Evolutionary conservation across 1,140 invertebrate species (phyloP).

Genomic region (Hycleus phaleratus): DNA sequence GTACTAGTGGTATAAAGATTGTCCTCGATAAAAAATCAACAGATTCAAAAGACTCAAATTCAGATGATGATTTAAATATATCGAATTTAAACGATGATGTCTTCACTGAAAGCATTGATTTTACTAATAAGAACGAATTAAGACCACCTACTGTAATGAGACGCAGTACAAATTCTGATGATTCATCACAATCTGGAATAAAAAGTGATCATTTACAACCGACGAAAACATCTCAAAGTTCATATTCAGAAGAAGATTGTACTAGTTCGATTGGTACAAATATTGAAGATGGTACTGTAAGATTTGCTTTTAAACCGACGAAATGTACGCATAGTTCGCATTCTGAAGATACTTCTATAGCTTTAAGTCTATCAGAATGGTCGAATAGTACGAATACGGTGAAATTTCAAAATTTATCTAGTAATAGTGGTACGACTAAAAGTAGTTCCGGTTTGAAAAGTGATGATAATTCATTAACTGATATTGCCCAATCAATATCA

Average conservation of each 20-base stretch:
- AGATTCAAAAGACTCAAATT: slow-evolving; percentile 47
- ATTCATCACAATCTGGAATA: slow-evolving; percentile 35
- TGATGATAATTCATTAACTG: slow-evolving; percentile 49
- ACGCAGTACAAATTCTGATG: slow-evolving; percentile 37
- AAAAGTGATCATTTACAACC: slow-evolving; percentile 25
- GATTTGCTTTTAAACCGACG: slow-evolving; percentile 65
- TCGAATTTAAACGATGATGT: slow-evolving; percentile 56
- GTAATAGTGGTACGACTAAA: slow-evolving; percentile 55
- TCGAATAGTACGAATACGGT: slow-evolving; percentile 75
- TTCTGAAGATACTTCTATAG: slow-evolving; percentile 76
- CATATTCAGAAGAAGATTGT: slow-evolving; percentile 59
- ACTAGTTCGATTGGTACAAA: slow-evolving; percentile 56
- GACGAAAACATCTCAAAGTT: slow-evolving; percentile 53
- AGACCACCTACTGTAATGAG: slow-evolving; percentile 36
- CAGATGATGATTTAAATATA: slow-evolving; percentile 51
- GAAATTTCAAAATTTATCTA: slow-evolving; percentile 62
- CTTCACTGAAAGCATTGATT: slow-evolving; percentile 43
- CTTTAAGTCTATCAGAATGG: slow-evolving; percentile 75
- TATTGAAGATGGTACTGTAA: slow-evolving; percentile 64
- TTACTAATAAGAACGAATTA: slow-evolving; percentile 30
- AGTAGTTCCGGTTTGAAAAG: slow-evolving; percentile 50
- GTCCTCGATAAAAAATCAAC: slow-evolving; percentile 43
- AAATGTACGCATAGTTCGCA: slow-evolving; percentile 69
- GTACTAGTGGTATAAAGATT: slow-evolving; percentile 37
- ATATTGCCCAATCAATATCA: slow-evolving; percentile 50